Evolutionary conservation across 2,113 vertebrate genomes (phyloP), one percentile per base, ranked within the genome.

Genomic region (Trochalopteron elliotii): DNA sequence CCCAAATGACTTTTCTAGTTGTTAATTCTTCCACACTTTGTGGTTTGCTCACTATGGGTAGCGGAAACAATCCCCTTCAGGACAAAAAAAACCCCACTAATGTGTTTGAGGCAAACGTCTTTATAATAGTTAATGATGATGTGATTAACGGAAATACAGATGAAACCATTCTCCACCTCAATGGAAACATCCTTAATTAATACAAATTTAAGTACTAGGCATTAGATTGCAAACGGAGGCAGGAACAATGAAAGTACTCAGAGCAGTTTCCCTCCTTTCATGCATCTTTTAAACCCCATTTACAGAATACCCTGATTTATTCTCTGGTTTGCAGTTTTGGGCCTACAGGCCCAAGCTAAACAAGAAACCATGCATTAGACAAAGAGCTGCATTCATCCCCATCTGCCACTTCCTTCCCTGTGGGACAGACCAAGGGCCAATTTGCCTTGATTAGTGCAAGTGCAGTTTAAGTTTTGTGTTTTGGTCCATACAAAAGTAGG

Each of bases 131-230:
- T 97, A 96, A 97, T 75, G 89, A 88, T 83, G 72, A 72, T 49
- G 90, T 91, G 93, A 96, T 96, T 96, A 97, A 96, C 11, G 18
- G 53, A 90, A 90, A 50, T 80, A 59, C 53, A 88, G 64, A 95
- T 78, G 23, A 88, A 95, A 69, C 57, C 60, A 87, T 94, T 93
- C 69, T 93, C 72, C 78, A 86, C 69, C 71, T 90, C 94, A 93
- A n/a, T 87, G 69, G 94, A 93, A 94, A 76, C 53, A 82, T 69
- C 87, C 65, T 92, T 97, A 97, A 95, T 93, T 95, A 93, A 82
- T 87, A 94, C 6, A 89, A 59, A 94, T 90, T 90, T 93, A 95
- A 96, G 81, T 89, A 76, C 44, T 10, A 94, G 37, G 57, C 71
- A 56, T 87, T 94, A 88, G 68, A 83, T 70, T 86, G 71, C 78